Evolutionary conservation across 2,888 invertebrate genomes (phyloP).

Genomic region (Unio delphinus): DNA sequence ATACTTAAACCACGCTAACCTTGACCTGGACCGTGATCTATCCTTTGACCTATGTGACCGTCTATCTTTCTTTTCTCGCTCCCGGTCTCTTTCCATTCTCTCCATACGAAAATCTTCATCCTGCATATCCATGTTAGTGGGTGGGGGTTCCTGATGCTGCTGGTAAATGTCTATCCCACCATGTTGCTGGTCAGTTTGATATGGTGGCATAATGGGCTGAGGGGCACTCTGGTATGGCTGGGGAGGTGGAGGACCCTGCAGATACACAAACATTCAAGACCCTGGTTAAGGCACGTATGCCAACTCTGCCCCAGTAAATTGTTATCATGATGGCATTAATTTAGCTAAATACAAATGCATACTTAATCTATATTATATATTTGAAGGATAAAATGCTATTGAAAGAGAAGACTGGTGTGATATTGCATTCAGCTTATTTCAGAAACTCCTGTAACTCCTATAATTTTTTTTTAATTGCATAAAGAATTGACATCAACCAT

Average conservation of each 20-base stretch:
- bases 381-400: no score
- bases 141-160: slow-evolving; percentile 8
- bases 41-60: slow-evolving; percentile 17
- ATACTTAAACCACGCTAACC: not conserved
- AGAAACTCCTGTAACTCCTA: no score
- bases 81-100: slow-evolving; percentile 31
- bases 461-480: no score
- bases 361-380: no score
- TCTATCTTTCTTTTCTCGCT: slow-evolving; percentile 24
- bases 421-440: no score
- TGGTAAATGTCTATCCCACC: not conserved
- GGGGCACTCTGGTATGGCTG: not conserved
- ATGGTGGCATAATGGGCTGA: slow-evolving; percentile 3
- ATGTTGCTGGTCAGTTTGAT: slow-evolving; percentile 15
- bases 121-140: slow-evolving; percentile 20
- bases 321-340: no score
- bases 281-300: not conserved
- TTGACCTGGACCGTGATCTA: slow-evolving; percentile 19
- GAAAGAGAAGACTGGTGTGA: no score
- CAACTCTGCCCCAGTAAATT: not conserved
- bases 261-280: not conserved
- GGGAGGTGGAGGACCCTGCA: not conserved
- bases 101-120: slow-evolving; percentile 38
- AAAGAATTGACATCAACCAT: no score
- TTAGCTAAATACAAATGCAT: no score